A percentile compares a stretch with the other conserved stretches of the same genome.
Evolutionary conservation across 2,888 invertebrate genomes (phyloP).

Genomic region (Drosophila melanosoma): DNA sequence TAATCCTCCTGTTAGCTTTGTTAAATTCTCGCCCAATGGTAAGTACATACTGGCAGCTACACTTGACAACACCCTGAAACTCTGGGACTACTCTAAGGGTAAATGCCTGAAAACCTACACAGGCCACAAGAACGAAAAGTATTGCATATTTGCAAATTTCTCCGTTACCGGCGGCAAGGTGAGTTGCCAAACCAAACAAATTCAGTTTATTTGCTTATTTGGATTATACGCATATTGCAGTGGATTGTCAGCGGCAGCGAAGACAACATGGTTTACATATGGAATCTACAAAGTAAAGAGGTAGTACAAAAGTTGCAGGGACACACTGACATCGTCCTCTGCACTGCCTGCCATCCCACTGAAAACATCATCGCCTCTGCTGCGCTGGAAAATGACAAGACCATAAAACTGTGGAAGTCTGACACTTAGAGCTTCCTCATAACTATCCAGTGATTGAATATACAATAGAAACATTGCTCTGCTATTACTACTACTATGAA

Average conservation of each 20-base stretch:
- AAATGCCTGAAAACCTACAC: slow-evolving; percentile 99
- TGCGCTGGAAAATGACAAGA: slow-evolving; percentile 99
- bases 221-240: slow-evolving; percentile 85
- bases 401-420: slow-evolving; percentile 99
- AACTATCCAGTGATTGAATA: not conserved
- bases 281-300: slow-evolving; percentile 99
- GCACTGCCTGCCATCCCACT: slow-evolving; percentile 99
- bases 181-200: slow-evolving; percentile 54
- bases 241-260: slow-evolving; percentile 99
- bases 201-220: not conserved
- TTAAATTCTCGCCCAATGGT: slow-evolving; percentile 99
- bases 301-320: slow-evolving; percentile 99
- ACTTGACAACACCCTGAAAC: slow-evolving; percentile 97
- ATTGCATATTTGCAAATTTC: slow-evolving; percentile 99
- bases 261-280: slow-evolving; percentile 99
- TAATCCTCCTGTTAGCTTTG: slow-evolving; percentile 99
- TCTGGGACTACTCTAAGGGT: slow-evolving; percentile 99
- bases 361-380: slow-evolving; percentile 99
- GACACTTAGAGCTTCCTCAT: slow-evolving; percentile 89
- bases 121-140: slow-evolving; percentile 99
- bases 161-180: slow-evolving; percentile 99
- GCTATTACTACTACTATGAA: not conserved
- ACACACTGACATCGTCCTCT: slow-evolving; percentile 97
- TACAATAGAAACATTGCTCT: slow-evolving; percentile 8
- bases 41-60: slow-evolving; percentile 99